Evolutionary conservation across 2,888 invertebrate genomes (phyloP).

Genomic region (Allygus modestus): DNA sequence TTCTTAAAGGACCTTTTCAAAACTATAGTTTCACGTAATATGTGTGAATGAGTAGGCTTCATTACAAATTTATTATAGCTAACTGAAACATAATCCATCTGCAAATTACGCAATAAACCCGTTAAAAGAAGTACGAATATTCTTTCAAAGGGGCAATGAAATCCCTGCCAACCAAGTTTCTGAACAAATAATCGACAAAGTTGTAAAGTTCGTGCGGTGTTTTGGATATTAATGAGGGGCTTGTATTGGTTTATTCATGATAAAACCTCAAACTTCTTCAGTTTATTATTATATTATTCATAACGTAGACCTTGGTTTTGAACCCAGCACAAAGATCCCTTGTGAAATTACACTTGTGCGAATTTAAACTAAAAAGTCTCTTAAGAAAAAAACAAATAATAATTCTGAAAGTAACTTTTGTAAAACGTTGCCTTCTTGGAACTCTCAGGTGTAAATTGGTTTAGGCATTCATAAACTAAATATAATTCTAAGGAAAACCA

Average conservation of each 20-base stretch:
- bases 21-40: too few relatives aligned
- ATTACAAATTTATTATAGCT: not conserved
- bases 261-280: slow-evolving; percentile 36
- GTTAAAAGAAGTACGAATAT: not conserved
- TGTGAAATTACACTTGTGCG: not conserved
- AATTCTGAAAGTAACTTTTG: too few relatives aligned
- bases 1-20: too few relatives aligned
- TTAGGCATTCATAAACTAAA: too few relatives aligned
- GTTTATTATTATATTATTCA: slow-evolving; percentile 43
- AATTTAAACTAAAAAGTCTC: too few relatives aligned
- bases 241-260: slow-evolving; percentile 45
- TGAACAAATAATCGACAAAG: slow-evolving; percentile 43
- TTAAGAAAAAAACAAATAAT: too few relatives aligned
- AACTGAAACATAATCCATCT: not conserved
- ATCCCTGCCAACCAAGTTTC: slow-evolving; percentile 34
- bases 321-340: not conserved
- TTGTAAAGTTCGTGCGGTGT: slow-evolving; percentile 38
- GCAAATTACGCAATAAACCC: not conserved
- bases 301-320: not conserved
- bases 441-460: too few relatives aligned
- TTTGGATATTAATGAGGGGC: slow-evolving; percentile 40
- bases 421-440: too few relatives aligned
- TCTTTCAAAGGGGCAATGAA: slow-evolving; percentile 31
- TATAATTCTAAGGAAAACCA: too few relatives aligned
- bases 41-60: too few relatives aligned